Conservation (phyloP, 2,113 vertebrate species). For the Hiodon tergisus region DNA sequence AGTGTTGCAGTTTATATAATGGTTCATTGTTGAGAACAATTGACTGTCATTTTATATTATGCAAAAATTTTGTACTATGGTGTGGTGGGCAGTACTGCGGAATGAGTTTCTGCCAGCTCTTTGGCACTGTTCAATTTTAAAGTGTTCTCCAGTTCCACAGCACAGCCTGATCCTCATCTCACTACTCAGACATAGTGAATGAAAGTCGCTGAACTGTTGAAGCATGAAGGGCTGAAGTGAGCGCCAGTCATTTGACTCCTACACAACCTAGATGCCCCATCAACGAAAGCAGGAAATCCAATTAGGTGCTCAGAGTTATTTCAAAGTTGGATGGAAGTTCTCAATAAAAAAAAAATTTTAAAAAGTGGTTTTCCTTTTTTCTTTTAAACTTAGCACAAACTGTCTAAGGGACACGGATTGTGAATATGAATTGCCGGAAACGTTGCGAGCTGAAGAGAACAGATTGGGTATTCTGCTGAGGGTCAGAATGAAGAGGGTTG, state of each 20-base stretch:
- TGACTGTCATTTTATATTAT: no score
- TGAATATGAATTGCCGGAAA: no score
- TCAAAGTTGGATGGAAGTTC: constrained; percentile 12
- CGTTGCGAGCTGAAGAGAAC: no score
- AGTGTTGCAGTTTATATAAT: no score
- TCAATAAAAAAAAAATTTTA: no score
- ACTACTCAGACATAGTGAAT: constrained; percentile 32
- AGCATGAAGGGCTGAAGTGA: constrained; percentile 30
- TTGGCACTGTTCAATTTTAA: constrained; percentile 1
- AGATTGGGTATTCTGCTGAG: no score
- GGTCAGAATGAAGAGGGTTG: no score
- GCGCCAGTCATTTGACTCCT: not conserved
- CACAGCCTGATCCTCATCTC: constrained; percentile 17
- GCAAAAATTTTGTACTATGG: no score
- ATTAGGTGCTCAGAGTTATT: constrained; percentile 31
- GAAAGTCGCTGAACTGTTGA: constrained; percentile 34
- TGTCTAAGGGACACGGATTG: no score
- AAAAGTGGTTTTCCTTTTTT: no score
- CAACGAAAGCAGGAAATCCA: constrained; percentile 29
- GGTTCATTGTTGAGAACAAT: no score
- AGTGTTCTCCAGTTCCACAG: constrained; percentile 27
- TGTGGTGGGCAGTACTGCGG: not conserved
- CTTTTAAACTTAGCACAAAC: not conserved
- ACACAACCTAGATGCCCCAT: constrained; percentile 22
- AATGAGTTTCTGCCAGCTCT: not conserved